These are phyloP conservation scores for Lasioglossum villosulum DNA, from an alignment of 2,888 invertebrate genomes.

Conservation along the genomic window DNA sequence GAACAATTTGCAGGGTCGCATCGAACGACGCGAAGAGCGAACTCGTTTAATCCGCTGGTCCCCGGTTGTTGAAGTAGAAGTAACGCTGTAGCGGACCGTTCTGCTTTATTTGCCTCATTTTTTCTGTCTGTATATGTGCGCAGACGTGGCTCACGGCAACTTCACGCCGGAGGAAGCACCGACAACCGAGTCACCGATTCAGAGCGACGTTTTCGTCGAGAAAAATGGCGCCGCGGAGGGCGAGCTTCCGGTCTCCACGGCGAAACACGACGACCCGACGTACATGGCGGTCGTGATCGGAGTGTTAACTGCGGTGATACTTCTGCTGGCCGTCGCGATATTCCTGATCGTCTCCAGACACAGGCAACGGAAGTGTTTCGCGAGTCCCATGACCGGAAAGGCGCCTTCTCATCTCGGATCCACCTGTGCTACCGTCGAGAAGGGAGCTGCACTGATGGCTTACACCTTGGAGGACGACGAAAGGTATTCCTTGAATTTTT, in stretches of 20 bases:
- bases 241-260: constrained; percentile 88
- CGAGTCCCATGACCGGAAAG: constrained; percentile 89
- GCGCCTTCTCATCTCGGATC: constrained; percentile 84
- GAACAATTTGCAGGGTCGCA: constrained; percentile 7
- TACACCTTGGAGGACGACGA: constrained; percentile 83
- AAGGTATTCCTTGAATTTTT: constrained; percentile 70
- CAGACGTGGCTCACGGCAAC: constrained; percentile 90
- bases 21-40: constrained; percentile 5
- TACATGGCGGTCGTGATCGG: constrained; percentile 92
- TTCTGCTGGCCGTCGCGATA: constrained; percentile 90
- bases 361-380: constrained; percentile 90
- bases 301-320: constrained; percentile 90
- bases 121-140: constrained; percentile 53
- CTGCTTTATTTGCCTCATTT: neutral
- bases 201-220: constrained; percentile 85
- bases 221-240: constrained; percentile 82
- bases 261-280: constrained; percentile 89
- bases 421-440: constrained; percentile 84
- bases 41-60: constrained; percentile 23
- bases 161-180: constrained; percentile 89
- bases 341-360: constrained; percentile 90
- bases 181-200: constrained; percentile 85
- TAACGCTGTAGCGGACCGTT: constrained; percentile 25
- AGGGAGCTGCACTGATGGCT: constrained; percentile 83
- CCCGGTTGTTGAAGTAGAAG: neutral